phyloP scores from a whole-genome alignment of 2,113 vertebrate genomes.

The Tenebrosternarchus preto region DNA sequence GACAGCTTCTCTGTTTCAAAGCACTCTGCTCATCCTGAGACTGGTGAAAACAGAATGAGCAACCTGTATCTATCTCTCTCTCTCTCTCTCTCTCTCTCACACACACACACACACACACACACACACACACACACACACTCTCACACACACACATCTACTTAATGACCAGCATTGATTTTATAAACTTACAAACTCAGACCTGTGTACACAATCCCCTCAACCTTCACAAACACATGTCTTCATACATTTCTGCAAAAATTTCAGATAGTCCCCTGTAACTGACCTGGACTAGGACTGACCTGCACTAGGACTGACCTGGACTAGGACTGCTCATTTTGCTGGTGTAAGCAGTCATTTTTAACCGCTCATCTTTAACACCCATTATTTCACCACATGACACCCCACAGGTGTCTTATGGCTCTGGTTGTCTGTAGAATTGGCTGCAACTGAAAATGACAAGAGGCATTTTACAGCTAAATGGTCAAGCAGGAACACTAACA shows the following conservation, averaged over 20 bases:
- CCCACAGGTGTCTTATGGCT: neutral
- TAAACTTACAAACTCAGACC: neutral
- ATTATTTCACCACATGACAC: neutral
- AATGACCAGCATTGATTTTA: neutral
- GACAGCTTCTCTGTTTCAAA: conserved; percentile 31
- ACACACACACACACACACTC: neutral
- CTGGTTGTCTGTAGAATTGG: neutral
- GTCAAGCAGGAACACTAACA: neutral
- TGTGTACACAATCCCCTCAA: conserved; percentile 18
- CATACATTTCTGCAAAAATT: too few species aligned
- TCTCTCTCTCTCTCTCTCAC: conserved; percentile 20
- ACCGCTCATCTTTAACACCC: too few species aligned
- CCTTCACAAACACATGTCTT: too few species aligned
- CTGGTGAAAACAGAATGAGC: neutral
- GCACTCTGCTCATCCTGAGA: neutral
- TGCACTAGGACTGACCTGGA: too few species aligned
- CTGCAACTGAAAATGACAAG: neutral
- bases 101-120: conserved; percentile 26
- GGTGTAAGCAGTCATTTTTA: too few species aligned
- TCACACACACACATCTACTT: neutral
- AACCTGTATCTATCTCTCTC: neutral
- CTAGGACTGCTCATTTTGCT: too few species aligned
- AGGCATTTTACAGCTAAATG: neutral
- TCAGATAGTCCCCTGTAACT: too few species aligned
- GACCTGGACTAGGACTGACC: too few species aligned